phyloP scores from a whole-genome alignment of 2,888 invertebrate genomes.

The Lampropteryx suffumata region DNA sequence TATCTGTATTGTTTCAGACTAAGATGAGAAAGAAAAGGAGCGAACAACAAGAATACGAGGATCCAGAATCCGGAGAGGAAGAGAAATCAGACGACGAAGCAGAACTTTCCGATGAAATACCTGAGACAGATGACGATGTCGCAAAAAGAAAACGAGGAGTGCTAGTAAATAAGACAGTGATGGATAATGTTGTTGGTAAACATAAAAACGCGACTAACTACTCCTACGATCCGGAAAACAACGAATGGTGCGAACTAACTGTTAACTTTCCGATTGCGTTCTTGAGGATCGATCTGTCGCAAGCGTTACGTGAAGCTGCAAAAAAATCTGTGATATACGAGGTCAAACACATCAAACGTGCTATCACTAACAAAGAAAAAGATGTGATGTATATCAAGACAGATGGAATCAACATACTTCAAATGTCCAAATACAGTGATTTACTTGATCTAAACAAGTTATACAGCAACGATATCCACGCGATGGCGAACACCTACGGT shows the following conservation, averaged over 20 bases:
- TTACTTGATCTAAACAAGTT: conserved; percentile 91
- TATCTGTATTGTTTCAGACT: conserved; percentile 50
- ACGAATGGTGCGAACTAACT: conserved; percentile 93
- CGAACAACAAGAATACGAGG: conserved; percentile 87
- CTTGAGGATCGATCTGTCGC: conserved; percentile 86
- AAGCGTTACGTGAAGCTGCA: conserved; percentile 87
- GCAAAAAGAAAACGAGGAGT: too few relatives aligned
- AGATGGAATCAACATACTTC: conserved; percentile 96
- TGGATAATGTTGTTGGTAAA: conserved; percentile 63
- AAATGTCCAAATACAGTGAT: conserved; percentile 92
- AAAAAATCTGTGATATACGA: conserved; percentile 89
- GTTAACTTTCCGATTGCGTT: conserved; percentile 84
- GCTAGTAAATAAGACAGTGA: too few relatives aligned
- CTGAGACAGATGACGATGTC: conserved; percentile 48
- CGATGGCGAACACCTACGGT: conserved; percentile 94
- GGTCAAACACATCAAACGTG: conserved; percentile 90
- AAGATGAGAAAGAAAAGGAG: conserved; percentile 80
- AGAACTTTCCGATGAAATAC: conserved; percentile 55
- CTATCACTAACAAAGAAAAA: conserved; percentile 89
- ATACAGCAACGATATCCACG: conserved; percentile 97
- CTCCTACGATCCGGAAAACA: conserved; percentile 88
- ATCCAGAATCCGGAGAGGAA: conserved; percentile 84
- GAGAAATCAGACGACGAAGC: conserved; percentile 77
- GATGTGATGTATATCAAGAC: conserved; percentile 90
- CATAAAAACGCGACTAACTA: conserved; percentile 84